These are phyloP conservation scores for Orthosia incerta DNA, from an alignment of 2,888 invertebrate genomes.

Conservation along the genomic window DNA sequence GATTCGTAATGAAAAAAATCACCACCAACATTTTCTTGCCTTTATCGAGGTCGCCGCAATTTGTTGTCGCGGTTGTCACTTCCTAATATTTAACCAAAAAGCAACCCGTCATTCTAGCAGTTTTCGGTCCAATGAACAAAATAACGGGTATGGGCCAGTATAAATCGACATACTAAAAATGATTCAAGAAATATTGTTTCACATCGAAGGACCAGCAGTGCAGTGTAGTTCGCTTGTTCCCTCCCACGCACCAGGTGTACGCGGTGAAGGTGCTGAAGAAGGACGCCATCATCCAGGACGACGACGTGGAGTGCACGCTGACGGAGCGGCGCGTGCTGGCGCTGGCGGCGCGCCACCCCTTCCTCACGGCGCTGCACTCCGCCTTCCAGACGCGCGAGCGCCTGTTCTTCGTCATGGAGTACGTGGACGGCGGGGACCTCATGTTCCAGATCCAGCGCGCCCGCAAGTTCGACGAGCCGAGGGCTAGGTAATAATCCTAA, in stretches of 20 bases:
- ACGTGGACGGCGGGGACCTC: conserved; percentile 99
- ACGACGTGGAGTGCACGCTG: conserved; percentile 99
- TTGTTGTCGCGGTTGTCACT: no score
- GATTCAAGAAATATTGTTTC: no score
- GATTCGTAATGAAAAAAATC: no score
- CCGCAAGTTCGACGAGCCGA: conserved; percentile 98
- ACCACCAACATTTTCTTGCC: no score
- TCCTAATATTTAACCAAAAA: no score
- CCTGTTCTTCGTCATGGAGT: conserved; percentile 99
- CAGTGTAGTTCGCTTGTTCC: no score
- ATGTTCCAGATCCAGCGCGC: conserved; percentile 99
- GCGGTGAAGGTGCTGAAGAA: conserved; percentile 98
- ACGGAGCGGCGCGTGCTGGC: conserved; percentile 99
- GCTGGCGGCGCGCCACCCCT: conserved; percentile 99
- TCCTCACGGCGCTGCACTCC: conserved; percentile 98
- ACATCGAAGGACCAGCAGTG: no score
- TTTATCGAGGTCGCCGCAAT: no score
- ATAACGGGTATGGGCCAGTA: no score
- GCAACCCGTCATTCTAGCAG: no score
- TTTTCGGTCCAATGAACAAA: no score
- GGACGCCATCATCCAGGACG: conserved; percentile 99
- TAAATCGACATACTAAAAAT: no score
- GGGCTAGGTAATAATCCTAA: conserved; percentile 92
- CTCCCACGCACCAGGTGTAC: conserved; percentile 90
- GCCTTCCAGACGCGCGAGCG: conserved; percentile 99